Evolutionary conservation across 2,113 vertebrate species (phyloP).

Genomic region (Sciurus niger): DNA sequence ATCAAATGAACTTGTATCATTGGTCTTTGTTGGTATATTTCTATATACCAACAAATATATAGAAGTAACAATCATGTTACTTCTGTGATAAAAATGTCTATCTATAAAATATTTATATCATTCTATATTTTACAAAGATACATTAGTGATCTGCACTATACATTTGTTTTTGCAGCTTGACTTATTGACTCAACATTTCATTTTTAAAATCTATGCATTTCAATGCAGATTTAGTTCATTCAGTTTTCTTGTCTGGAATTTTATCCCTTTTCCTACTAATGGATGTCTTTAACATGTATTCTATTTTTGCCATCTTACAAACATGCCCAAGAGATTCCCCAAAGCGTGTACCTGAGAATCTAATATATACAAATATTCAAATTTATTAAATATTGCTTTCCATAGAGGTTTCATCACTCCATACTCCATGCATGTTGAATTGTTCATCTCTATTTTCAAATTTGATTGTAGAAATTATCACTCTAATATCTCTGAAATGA

Average conservation of each 20-base stretch:
- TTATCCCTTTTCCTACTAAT: neutral
- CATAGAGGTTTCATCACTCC: neutral
- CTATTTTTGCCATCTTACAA: neutral
- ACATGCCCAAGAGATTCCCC: neutral
- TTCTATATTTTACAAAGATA: neutral
- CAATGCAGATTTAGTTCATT: neutral
- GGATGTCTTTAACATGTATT: neutral
- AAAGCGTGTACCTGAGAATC: neutral
- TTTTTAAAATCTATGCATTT: neutral
- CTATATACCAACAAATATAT: too few species aligned
- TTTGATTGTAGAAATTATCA: neutral
- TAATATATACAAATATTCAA: neutral
- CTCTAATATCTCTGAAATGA: rapidly evolving
- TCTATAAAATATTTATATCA: neutral
- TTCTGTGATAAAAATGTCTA: neutral
- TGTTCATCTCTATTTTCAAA: neutral
- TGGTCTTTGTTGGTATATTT: neutral
- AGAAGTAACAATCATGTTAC: neutral
- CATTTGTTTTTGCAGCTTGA: neutral
- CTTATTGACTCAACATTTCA: neutral
- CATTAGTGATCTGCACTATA: neutral
- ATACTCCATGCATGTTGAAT: neutral
- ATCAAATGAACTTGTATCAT: neutral
- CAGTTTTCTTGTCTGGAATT: neutral
- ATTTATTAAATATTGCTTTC: neutral